Base-by-base conservation (phyloP, 2,888 invertebrate genomes). In the Phytoseiulus persimilis region DNA sequence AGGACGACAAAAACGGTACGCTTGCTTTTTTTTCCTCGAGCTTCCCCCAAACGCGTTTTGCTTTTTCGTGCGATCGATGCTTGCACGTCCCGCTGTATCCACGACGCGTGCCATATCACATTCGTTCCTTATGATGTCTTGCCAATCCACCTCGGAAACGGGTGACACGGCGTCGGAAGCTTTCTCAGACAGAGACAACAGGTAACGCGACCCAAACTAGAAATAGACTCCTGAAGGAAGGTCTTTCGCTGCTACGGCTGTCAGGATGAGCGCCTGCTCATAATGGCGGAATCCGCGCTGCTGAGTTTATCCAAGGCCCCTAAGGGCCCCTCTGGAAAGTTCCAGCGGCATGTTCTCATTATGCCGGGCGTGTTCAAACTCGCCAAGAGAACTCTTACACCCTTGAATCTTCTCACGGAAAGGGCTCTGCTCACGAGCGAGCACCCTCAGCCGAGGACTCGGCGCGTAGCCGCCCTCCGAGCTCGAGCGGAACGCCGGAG, bases 1-100 rank as follows among this genome's bases (percentile, higher is more conserved):
- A 87, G 87, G 87, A 87, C 87, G 87, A 87, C 87, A 87, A 87
- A 87, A 87, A 87, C 45, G 87, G 87, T 87, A 87, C 31, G 87
- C 87, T 87, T 33, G 32, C 18, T 65, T 65, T 18, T 65, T 65
- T 39, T 6, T 39, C 2, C 18, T 65, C 18, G 65, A 65, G 28
- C 65, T 28, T 65, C 2, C 65, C 5, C 65, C 65, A 28, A 23
- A 65, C 5, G 28, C 46, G 46, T 14, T 46, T 46, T 11, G 46
- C 9, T 11, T 11, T 11, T 46, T 11, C 46, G 46, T 14, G 14
- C 6, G 14, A 14, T 23, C 65, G 11, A 65, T 39, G 65, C 18
- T 23, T 65, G 65, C 1, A 65, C 11, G 65, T 65, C 65, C 65
- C 18, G 65, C 65, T 65, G 65, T 23, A 65, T 65, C 65, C 5